Percentiles rank a stretch among this genome's conserved stretches.
phyloP scores from a whole-genome alignment of 2,113 vertebrate genomes.

The Clupea harengus region DNA sequence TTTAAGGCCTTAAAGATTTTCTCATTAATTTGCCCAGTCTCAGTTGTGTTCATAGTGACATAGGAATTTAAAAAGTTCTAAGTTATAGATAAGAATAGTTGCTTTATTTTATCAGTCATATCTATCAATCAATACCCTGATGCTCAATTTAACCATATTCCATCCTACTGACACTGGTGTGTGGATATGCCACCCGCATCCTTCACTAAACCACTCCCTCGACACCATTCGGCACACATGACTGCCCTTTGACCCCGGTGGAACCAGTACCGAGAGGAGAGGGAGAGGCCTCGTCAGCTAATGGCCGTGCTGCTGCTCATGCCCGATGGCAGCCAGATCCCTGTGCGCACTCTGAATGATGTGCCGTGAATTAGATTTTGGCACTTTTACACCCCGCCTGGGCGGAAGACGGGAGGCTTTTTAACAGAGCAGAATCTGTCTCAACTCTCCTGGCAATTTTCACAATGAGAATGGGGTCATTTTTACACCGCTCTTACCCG shows the following conservation, averaged over 20 bases:
- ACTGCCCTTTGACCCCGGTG: neutral
- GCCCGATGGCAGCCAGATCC: conserved; percentile 16
- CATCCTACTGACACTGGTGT: too few relatives aligned
- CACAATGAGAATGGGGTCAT: conserved; percentile 21
- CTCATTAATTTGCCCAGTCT: too few relatives aligned
- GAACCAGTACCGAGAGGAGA: neutral
- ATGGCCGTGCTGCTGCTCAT: conserved; percentile 14
- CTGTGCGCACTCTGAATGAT: conserved; percentile 23
- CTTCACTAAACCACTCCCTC: neutral
- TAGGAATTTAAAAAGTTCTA: too few relatives aligned
- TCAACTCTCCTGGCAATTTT: conserved; percentile 5
- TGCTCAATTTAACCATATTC: neutral
- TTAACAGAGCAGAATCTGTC: conserved; percentile 22
- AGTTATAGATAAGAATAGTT: too few relatives aligned
- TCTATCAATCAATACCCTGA: too few relatives aligned
- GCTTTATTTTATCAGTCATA: too few relatives aligned
- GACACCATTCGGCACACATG: neutral
- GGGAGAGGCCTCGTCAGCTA: neutral
- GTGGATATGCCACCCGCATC: neutral
- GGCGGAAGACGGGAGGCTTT: conserved; percentile 20
- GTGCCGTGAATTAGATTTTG: conserved; percentile 37
- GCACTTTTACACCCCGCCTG: conserved; percentile 19
- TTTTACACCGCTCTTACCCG: neutral
- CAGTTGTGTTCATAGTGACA: too few relatives aligned
- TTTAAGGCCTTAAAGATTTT: too few relatives aligned